phyloP scores from a whole-genome alignment of 2,113 vertebrate genomes.

The Mastomys coucha region DNA sequence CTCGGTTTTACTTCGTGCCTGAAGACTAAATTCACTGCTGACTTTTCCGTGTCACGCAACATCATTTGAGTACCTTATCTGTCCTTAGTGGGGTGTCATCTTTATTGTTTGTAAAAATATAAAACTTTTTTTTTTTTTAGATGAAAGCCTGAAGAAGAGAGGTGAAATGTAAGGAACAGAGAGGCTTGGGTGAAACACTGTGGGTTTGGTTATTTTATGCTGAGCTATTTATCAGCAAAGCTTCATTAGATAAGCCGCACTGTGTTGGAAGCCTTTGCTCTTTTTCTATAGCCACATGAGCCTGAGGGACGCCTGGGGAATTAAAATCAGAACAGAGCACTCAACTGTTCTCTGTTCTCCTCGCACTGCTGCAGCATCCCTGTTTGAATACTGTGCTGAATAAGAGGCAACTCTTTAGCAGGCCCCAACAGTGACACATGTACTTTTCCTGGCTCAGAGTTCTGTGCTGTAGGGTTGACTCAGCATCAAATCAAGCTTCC shows the following conservation, averaged over 20 bases:
- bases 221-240: slow-evolving; percentile 80
- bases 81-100: slow-evolving; percentile 56
- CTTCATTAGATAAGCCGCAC: slow-evolving; percentile 61
- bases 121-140: slow-evolving; percentile 15
- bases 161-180: slow-evolving; percentile 44
- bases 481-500: not conserved
- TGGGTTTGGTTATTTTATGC: slow-evolving; percentile 74
- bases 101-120: slow-evolving; percentile 71
- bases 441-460: slow-evolving; percentile 11
- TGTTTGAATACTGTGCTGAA: slow-evolving; percentile 65
- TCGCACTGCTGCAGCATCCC: slow-evolving; percentile 43
- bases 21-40: slow-evolving; percentile 65
- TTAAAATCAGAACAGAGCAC: slow-evolving; percentile 70
- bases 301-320: slow-evolving; percentile 25
- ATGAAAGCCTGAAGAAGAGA: not conserved
- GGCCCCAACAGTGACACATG: slow-evolving; percentile 21
- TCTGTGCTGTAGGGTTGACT: slow-evolving; percentile 13
- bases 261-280: slow-evolving; percentile 51
- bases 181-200: not conserved
- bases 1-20: not conserved
- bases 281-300: slow-evolving; percentile 16
- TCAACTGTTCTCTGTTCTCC: slow-evolving; percentile 24
- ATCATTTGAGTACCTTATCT: slow-evolving; percentile 42
- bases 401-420: slow-evolving; percentile 61
- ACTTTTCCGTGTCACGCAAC: slow-evolving; percentile 50